phyloP scores from a whole-genome alignment of 2,797 vertebrate genomes.

The Enteromius anoplus region DNA sequence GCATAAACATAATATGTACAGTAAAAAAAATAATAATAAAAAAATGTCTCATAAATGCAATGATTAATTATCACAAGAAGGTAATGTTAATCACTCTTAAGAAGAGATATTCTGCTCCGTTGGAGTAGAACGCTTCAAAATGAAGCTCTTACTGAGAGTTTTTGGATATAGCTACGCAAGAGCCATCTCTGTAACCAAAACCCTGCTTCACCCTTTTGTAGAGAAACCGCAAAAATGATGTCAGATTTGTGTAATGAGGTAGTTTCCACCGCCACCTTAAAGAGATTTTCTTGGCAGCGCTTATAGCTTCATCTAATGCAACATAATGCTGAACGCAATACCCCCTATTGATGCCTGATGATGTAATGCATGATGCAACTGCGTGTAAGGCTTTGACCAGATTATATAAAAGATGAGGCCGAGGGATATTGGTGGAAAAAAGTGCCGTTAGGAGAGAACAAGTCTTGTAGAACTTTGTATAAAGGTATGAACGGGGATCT shows the following conservation, averaged over 20 bases:
- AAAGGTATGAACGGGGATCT: slow-evolving; percentile 41
- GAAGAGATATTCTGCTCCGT: background rate
- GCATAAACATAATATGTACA: background rate
- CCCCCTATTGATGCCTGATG: slow-evolving; percentile 59
- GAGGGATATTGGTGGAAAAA: slow-evolving; percentile 57
- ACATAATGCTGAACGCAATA: slow-evolving; percentile 55
- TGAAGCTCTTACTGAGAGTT: slow-evolving; percentile 14
- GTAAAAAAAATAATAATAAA: background rate
- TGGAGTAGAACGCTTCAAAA: background rate
- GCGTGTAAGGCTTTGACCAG: slow-evolving; percentile 62
- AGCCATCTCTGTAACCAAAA: slow-evolving; percentile 13
- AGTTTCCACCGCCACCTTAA: slow-evolving; percentile 42
- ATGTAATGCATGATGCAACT: slow-evolving; percentile 70
- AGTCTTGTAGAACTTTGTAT: slow-evolving; percentile 48
- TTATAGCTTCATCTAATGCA: slow-evolving; percentile 55
- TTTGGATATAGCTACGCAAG: background rate
- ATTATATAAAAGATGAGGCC: slow-evolving; percentile 59
- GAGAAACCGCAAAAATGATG: slow-evolving; percentile 33
- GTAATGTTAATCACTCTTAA: background rate
- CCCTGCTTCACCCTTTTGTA: slow-evolving; percentile 9
- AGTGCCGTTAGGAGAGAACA: slow-evolving; percentile 51
- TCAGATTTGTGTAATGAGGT: slow-evolving; percentile 39
- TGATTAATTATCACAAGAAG: background rate
- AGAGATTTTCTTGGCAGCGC: slow-evolving; percentile 45
- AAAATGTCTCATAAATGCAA: background rate